Base-by-base conservation (phyloP, 2,888 invertebrate genomes). In the Caradrina clavipalpis region DNA sequence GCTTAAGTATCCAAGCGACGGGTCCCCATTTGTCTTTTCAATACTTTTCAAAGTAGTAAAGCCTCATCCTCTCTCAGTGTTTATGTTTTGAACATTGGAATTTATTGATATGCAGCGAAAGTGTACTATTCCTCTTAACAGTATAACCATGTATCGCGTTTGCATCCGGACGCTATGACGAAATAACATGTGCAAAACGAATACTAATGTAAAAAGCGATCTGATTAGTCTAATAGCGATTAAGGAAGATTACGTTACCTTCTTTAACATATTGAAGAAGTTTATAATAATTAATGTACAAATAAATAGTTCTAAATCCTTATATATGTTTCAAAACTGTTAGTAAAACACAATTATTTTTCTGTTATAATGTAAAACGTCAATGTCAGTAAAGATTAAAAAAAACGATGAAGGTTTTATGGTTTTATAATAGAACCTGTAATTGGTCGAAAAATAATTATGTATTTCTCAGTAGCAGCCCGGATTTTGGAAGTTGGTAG, bases 31-130 rank as follows among this genome's bases (percentile, higher is more conserved):
- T 61, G 21, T 51, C 1, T n/a, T 26, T 68, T 60, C 50, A 1
- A 49, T 45, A 63, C 55, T 58, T 57, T 59, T 65, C 54, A 60
- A 64, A 64, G 54, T 56, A 59, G 57, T 50, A 26, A 61, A 50
- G 49, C 22, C 26, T 65, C n/a, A 60, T 39, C 50, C 69, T 65
- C 67, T 62, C 66, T 11, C 2, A 64, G 76, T 69, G 17, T 73
- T 80, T 77, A 76, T 75, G 82, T 77, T 78, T 70, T 62, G 69
- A 78, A 69, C 75, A 69, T 70, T 51, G 39, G 55, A 69, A 80
- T 79, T 65, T 78, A 86, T 85, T 64, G 74, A 82, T 64, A 72
- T 64, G 54, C 55, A 80, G 83, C 80, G 86, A 85, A 85, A 83
- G 85, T 72, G 62, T 71, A 65, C 60, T 69, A 64, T 50, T 78